Evolutionary conservation across 2,888 invertebrate genomes (phyloP).

Genomic region (Aleiodes leptofemur): DNA sequence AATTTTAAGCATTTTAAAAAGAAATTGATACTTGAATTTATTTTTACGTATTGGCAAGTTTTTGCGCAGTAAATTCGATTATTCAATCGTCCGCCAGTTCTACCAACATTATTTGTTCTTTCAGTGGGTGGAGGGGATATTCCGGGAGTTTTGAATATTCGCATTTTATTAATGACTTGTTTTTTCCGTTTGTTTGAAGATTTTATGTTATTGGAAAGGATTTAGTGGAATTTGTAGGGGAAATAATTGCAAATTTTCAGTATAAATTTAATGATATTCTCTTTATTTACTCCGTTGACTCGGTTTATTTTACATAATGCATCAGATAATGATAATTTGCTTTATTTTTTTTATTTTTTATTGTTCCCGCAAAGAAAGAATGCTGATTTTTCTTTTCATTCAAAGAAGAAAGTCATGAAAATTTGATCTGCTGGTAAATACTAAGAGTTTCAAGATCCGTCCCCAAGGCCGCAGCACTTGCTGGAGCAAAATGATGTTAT

Average conservation of each 20-base stretch:
- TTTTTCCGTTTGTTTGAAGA: background rate
- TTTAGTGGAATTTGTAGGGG: background rate
- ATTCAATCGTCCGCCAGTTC: constrained; percentile 41
- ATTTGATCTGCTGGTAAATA: constrained; percentile 25
- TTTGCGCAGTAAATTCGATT: constrained; percentile 37
- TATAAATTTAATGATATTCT: constrained; percentile 14
- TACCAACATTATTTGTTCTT: constrained; percentile 41
- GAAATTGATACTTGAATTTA: background rate
- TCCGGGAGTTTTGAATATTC: constrained; percentile 39
- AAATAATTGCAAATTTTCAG: background rate
- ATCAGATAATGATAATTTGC: background rate
- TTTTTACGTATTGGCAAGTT: constrained; percentile 5
- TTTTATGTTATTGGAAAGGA: background rate
- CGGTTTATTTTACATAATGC: background rate
- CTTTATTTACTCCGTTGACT: background rate
- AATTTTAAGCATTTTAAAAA: too few relatives aligned
- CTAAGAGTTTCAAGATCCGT: background rate
- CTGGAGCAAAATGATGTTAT: background rate
- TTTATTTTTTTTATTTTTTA: constrained; percentile 11
- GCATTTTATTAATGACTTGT: background rate
- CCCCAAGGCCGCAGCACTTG: constrained; percentile 26
- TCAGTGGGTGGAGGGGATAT: background rate
- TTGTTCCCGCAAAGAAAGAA: background rate
- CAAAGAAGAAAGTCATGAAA: background rate
- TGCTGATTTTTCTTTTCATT: background rate